Evolutionary conservation across 2,113 vertebrate species (phyloP), one percentile per base, ranked within the genome.

Genomic region (Chinchilla lanigera): DNA sequence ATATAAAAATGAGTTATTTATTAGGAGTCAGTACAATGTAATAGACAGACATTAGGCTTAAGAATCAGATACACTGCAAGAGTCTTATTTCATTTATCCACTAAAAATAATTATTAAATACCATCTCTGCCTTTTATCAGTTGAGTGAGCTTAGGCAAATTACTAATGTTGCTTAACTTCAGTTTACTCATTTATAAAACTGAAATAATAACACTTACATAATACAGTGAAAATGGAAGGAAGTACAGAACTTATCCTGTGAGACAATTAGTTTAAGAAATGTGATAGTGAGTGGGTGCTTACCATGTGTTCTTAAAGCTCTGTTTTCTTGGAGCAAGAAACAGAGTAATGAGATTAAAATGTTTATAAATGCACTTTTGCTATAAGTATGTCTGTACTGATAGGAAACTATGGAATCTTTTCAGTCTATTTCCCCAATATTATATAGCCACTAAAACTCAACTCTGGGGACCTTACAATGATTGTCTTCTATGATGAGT

Each of bases 41-140:
- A 63, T 20, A 14, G 8, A 33, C 12, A 65, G 67, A 84, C 28
- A 73, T 28, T 73, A 47, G 47, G n/a, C 20, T 88, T 86, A 83
- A 92, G 61, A 93, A 77, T 89, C 60, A 91, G 47, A 93, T 63
- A 44, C 93, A 61, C 22, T 73, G 1, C 16, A 93, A 90, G 38
- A 35, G 67, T 95, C 61, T 96, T 26, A 89, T 94, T 83, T 93
- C 7, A 89, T 75, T 83, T 61, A 28, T 47, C 84, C n/a, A 89
- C 86, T 65, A 69, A 83, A 95, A 69, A 73, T 92, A 75, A 89
- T 89, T 96, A 44, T 63, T 75, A 11, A 91, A 78, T 2, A 88
- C 4, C 10, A 20, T 80, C 22, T 50, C 22, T 78, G 5, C 13
- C 38, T 94, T 60, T 94, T 85, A 84, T 5, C 73, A 89, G 10